Evolutionary conservation across 2,888 invertebrate species (phyloP), one percentile per base, ranked within the genome.

Genomic region (Scaptomyza polygonia): DNA sequence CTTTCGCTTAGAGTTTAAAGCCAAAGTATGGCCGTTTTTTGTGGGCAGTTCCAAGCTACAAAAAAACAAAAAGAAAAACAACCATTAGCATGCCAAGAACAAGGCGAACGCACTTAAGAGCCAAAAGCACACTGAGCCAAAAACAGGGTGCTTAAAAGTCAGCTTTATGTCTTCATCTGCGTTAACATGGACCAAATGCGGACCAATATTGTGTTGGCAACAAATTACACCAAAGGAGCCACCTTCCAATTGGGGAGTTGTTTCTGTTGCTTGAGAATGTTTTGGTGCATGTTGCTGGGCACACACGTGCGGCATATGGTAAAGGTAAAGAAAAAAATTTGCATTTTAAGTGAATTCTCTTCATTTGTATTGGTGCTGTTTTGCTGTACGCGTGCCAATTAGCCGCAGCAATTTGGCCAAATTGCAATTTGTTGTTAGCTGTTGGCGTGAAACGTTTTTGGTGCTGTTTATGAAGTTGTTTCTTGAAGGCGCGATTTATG

Each of bases 361-460:
- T 79, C 77, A 83, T 83, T 79, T 77, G 81, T 63, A 68, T 73
- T 67, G 67, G 67, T 40, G 72, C 59, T 43, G 72, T 64, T 42
- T 53, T 55, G 74, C 61, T 65, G 67, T 75, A 82, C 82, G 86
- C 82, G 82, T 86, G 83, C 83, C 82, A 82, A 82, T 82, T 82
- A 82, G 82, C 84, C 69, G 73, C 76, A 61, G 80, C 86, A 86
- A 82, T 82, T 82, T 86, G 78, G 82, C 86, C 86, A 82, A 82
- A 82, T 82, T 86, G 82, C 82, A 82, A 82, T 83, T 78, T 83
- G 86, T 80, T 82, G 82, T 82, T 83, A 86, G 83, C 82, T 82
- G 82, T 82, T 81, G 69, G 74, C 70, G 77, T 82, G 55, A 59
- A 59, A 72, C 77, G 59, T 65, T 62, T 67, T 67, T 67, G 66